phyloP scores from a whole-genome alignment of 2,888 invertebrate genomes.

The Drosophila multiciliata region DNA sequence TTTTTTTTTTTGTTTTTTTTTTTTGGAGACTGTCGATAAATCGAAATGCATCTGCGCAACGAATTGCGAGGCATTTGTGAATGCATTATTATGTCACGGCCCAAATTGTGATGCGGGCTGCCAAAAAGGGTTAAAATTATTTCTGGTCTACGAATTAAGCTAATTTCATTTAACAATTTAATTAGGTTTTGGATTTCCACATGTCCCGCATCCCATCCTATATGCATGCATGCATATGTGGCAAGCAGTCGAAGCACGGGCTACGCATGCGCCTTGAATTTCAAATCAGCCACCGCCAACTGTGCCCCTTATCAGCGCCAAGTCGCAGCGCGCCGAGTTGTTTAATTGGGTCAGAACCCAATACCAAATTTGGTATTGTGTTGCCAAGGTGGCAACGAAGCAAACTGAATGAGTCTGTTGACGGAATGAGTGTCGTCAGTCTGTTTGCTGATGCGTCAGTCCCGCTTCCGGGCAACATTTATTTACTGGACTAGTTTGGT shows the following conservation, averaged over 20 bases:
- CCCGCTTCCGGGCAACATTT: conserved; percentile 37
- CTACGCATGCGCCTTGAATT: conserved; percentile 65
- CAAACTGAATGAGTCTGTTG: conserved; percentile 3
- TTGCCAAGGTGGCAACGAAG: conserved; percentile 38
- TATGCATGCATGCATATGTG: conserved; percentile 4
- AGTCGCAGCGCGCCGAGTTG: background rate
- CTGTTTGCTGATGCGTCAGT: conserved; percentile 43
- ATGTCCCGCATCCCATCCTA: conserved; percentile 64
- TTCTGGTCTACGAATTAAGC: conserved; percentile 57
- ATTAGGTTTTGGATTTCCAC: conserved; percentile 72
- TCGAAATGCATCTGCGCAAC: conserved; percentile 57
- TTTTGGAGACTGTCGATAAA: conserved; percentile 35
- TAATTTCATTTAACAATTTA: conserved; percentile 77
- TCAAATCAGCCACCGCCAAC: conserved; percentile 1
- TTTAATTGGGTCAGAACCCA: conserved; percentile 47
- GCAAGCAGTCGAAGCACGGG: conserved; percentile 48
- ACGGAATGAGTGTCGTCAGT: conserved; percentile 13
- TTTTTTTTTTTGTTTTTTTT: background rate
- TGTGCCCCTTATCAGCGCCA: conserved; percentile 29
- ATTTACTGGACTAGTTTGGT: background rate
- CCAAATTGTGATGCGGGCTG: conserved; percentile 49
- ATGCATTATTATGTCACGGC: conserved; percentile 49
- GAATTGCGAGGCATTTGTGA: conserved; percentile 29
- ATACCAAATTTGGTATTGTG: conserved; percentile 12
- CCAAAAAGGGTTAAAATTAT: conserved; percentile 58